Percentiles rank a stretch among this genome's conserved stretches.
phyloP scores from a whole-genome alignment of 1,140 invertebrate species.

The Sinonovacula constricta region DNA sequence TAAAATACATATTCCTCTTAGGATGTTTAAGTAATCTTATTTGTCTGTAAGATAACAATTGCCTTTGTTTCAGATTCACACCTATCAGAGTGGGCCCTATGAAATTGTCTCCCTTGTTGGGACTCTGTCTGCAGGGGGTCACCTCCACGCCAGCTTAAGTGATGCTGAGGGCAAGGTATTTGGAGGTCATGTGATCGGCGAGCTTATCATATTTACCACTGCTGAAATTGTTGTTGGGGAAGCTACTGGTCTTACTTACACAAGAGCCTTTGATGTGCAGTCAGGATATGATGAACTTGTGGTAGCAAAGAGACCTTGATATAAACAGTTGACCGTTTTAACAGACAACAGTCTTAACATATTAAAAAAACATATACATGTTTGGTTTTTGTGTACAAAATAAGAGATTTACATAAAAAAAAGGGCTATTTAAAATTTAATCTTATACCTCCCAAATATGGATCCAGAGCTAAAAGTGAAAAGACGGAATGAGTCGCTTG shows the following conservation, averaged over 20 bases:
- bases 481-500: not conserved
- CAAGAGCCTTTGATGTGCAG: slow-evolving; percentile 66
- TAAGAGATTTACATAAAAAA: too few species aligned
- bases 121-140: slow-evolving; percentile 77
- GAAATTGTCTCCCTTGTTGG: slow-evolving; percentile 80
- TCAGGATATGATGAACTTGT: slow-evolving; percentile 78
- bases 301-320: slow-evolving; percentile 62
- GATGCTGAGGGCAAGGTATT: slow-evolving; percentile 75
- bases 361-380: too few species aligned
- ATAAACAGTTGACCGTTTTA: too few species aligned
- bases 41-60: too few species aligned
- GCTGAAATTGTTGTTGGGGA: slow-evolving; percentile 79
- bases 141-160: slow-evolving; percentile 78
- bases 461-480: too few species aligned
- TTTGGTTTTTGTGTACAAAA: too few species aligned
- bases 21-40: too few species aligned
- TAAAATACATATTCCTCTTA: too few species aligned
- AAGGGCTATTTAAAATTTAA: too few species aligned
- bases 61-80: slow-evolving; percentile 63
- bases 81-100: slow-evolving; percentile 69
- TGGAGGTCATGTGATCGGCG: slow-evolving; percentile 79
- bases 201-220: slow-evolving; percentile 79
- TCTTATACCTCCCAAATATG: too few species aligned
- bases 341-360: too few species aligned
- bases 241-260: slow-evolving; percentile 66